phyloP scores from a whole-genome alignment of 2,888 invertebrate species.

The Epistrophe grossulariae region DNA sequence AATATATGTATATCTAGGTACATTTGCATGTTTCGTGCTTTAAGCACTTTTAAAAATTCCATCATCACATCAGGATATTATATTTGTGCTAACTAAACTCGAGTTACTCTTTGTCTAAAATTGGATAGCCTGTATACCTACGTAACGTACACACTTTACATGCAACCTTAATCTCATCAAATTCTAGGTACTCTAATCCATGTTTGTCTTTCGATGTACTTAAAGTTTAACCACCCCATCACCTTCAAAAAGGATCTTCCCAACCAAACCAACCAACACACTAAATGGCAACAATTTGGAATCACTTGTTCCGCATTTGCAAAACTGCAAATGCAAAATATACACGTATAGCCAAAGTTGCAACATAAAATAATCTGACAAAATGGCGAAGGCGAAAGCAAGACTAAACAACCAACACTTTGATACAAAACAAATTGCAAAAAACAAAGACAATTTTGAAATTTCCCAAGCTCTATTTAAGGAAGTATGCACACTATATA shows the following conservation, averaged over 20 bases:
- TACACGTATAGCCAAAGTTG: constrained; percentile 28
- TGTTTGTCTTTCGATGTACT: constrained; percentile 44
- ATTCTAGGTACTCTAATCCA: constrained; percentile 49
- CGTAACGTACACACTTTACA: constrained; percentile 24
- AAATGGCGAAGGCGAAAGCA: constrained; percentile 4
- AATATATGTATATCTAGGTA: background rate
- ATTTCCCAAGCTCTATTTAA: constrained; percentile 13
- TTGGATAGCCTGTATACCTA: background rate
- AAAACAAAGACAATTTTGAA: constrained; percentile 59
- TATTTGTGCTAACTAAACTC: constrained; percentile 19
- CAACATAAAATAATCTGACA: constrained; percentile 63
- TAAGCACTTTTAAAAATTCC: constrained; percentile 13
- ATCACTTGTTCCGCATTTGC: constrained; percentile 65
- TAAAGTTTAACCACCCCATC: background rate
- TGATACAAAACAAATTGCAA: background rate
- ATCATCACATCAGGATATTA: constrained; percentile 26
- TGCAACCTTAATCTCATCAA: constrained; percentile 55
- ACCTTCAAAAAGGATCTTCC: constrained; percentile 26
- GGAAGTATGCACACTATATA: constrained; percentile 17
- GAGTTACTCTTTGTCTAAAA: background rate
- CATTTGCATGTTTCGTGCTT: background rate
- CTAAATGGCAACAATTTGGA: constrained; percentile 60
- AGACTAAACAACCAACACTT: background rate
- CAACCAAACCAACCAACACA: constrained; percentile 27
- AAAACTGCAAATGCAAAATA: constrained; percentile 46